These are phyloP conservation scores for Scolopax rusticola DNA, from an alignment of 2,797 vertebrate genomes.

Conservation along the genomic window DNA sequence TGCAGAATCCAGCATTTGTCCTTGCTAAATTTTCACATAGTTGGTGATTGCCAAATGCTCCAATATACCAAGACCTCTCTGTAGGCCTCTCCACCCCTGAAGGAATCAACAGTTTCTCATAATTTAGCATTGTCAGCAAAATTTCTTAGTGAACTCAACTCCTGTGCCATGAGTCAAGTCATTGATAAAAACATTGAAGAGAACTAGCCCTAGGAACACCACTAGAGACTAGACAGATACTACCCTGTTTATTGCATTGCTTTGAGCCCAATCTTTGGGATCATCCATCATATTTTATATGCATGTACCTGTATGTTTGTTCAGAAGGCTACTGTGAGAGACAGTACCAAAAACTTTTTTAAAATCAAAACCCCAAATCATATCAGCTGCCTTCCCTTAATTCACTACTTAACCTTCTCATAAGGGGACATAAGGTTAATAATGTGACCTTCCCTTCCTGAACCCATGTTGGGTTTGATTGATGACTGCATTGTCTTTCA, in stretches of 20 bases:
- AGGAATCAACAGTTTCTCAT: neutral
- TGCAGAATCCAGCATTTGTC: neutral
- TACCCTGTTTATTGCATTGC: neutral
- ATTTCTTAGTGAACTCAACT: neutral
- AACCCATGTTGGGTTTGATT: accelerated
- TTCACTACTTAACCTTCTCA: neutral
- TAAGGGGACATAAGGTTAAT: neutral
- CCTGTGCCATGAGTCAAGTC: neutral
- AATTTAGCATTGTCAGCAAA: neutral
- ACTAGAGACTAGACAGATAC: neutral
- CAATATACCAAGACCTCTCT: neutral
- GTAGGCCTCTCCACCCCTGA: neutral
- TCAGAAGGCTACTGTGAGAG: neutral
- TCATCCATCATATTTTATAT: neutral
- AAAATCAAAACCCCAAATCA: neutral
- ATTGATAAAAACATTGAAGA: neutral
- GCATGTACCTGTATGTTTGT: neutral
- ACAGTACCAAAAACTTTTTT: neutral
- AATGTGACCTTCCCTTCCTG: neutral
- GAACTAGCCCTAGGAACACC: neutral
- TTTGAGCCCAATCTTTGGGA: neutral
- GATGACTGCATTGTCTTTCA: neutral
- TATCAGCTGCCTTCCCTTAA: neutral
- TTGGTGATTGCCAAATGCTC: neutral
- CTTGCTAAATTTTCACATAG: neutral